Base-by-base conservation (phyloP, 2,888 invertebrate genomes). In the Magallana nippona region DNA sequence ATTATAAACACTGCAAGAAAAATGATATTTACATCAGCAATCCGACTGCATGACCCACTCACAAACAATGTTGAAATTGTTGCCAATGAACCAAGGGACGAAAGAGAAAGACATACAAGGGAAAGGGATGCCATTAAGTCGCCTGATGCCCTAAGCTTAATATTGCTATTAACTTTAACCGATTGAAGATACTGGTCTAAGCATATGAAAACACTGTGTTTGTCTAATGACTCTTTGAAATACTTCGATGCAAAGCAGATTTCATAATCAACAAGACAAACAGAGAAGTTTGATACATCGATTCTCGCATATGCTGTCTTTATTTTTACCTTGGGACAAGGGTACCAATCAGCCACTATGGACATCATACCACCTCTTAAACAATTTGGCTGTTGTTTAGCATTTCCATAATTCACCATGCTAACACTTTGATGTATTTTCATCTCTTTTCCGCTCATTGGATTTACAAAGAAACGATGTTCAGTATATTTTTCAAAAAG, bases 211-310 rank as follows among this genome's bases (percentile, higher is more conserved):
- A 71, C 71, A 15, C 71, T 27, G 13, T 19, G 71, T 71, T 71
- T 71, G 22, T 27, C 27, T 27, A 15, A 13, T 22, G 27, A 15
- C 27, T 71, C 71, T 32, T 71, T 71, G 27, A 71, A 71, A 22
- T 71, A 22, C 5, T 27, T 71, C 1, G 71, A 71, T 13, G 71
- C 22, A 5, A 71, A 71, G 32, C 71, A 71, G 27, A 15, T 32
- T 71, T 71, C 27, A 27, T 71, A 71, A 32, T 71, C 71, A 15
- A 71, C 71, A 3, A 71, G 71, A 71, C 71, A 71, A 15, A 71
- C 27, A 71, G 71, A 71, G 17, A 71, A 71, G 71, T 71, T 71
- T 13, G 71, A 71, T 19, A 71, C 71, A 71, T 71, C 27, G 0
- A 71, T 10, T 71, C 32, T 71, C 10, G 27, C 13, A 22, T 71